Conservation (phyloP, 2,113 vertebrate species). For the Misgurnus mizolepis region DNA sequence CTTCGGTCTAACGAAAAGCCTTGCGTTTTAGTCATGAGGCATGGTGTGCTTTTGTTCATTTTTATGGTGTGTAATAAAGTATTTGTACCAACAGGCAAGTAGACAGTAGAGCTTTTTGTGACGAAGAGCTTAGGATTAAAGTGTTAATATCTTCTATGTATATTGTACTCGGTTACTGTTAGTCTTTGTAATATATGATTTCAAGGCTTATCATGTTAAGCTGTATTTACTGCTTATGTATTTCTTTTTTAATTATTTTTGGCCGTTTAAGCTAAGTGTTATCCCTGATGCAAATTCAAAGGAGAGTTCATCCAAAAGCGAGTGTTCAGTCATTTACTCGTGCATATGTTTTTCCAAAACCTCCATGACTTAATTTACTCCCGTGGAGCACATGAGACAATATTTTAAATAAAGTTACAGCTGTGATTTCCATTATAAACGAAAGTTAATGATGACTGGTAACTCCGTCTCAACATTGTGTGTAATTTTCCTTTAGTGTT, state of each 20-base stretch:
- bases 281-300: too few species aligned
- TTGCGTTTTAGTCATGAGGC: not conserved
- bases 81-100: not conserved
- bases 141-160: not conserved
- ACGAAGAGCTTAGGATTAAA: not conserved
- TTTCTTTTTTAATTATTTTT: not conserved
- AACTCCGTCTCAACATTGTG: too few species aligned
- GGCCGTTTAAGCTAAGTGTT: too few species aligned
- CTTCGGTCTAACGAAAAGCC: not conserved
- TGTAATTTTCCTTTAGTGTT: too few species aligned
- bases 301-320: too few species aligned
- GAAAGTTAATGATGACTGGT: too few species aligned
- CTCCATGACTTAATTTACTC: too few species aligned
- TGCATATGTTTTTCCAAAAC: too few species aligned
- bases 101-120: not conserved
- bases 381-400: too few species aligned
- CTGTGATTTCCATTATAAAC: too few species aligned
- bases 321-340: too few species aligned
- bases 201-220: not conserved
- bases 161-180: not conserved
- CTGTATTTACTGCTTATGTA: not conserved
- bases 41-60: not conserved
- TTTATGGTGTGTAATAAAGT: constrained; percentile 13
- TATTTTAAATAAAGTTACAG: too few species aligned
- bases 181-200: not conserved